Percentiles rank a stretch among this genome's conserved stretches.
Conservation (phyloP, 2,888 invertebrate genomes). For the Hypercompe scribonia region DNA sequence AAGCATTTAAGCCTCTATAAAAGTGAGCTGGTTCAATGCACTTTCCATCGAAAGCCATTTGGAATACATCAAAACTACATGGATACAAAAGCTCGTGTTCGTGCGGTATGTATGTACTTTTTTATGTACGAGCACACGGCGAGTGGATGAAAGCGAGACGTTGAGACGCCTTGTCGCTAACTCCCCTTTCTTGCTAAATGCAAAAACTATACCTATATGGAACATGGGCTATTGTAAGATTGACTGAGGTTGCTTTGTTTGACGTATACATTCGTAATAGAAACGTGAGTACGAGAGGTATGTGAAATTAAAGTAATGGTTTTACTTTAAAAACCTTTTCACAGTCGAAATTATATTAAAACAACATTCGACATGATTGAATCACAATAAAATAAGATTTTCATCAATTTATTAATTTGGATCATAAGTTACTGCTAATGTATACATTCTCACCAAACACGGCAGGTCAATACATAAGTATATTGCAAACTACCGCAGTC, state of each 20-base stretch:
- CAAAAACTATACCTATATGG: conserved; percentile 75
- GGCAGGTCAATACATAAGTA: background rate
- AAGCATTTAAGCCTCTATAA: conserved; percentile 80
- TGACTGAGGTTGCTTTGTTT: conserved; percentile 78
- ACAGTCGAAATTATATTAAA: conserved; percentile 35
- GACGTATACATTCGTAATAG: conserved; percentile 65
- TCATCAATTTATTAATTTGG: background rate
- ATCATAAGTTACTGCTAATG: no score
- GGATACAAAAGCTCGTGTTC: conserved; percentile 65
- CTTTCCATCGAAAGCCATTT: conserved; percentile 84
- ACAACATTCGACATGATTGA: conserved; percentile 35
- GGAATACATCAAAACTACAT: conserved; percentile 76
- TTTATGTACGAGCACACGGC: conserved; percentile 75
- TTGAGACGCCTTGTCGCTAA: conserved; percentile 72
- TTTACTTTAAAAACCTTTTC: conserved; percentile 44
- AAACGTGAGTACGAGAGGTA: conserved; percentile 40
- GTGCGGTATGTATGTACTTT: conserved; percentile 65
- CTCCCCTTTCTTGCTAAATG: conserved; percentile 80
- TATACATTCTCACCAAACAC: background rate
- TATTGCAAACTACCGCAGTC: background rate
- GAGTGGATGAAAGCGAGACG: conserved; percentile 83
- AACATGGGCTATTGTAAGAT: conserved; percentile 78
- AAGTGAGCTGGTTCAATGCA: conserved; percentile 78
- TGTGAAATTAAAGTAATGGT: conserved; percentile 48
- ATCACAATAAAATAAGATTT: conserved; percentile 25